Percentiles rank a stretch among this genome's conserved stretches.
These are phyloP conservation scores for Antheraea pernyi DNA, from an alignment of 1,140 invertebrate species.

Conservation along the genomic window DNA sequence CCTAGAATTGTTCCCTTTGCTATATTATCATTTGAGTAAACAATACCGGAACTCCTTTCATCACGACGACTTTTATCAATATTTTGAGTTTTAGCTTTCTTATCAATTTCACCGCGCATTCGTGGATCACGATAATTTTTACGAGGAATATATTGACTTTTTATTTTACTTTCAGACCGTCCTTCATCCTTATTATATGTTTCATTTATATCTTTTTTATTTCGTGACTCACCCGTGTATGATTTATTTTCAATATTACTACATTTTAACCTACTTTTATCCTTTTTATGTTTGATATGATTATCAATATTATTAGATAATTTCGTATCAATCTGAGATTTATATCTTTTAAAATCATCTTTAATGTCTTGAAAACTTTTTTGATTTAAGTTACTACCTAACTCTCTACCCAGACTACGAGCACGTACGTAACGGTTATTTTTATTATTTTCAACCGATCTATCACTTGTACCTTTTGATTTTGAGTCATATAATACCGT, in stretches of 20 bases:
- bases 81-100: conserved; percentile 25
- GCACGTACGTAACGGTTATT: conserved; percentile 46
- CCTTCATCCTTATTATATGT: conserved; percentile 11
- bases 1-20: conserved; percentile 60
- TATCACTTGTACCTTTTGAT: conserved; percentile 4
- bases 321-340: conserved; percentile 27
- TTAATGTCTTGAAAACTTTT: conserved; percentile 58
- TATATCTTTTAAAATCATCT: conserved; percentile 55
- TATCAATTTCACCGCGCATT: conserved; percentile 29
- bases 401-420: conserved; percentile 59
- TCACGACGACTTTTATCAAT: conserved; percentile 25
- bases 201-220: conserved; percentile 27
- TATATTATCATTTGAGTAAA: conserved; percentile 69
- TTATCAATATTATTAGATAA: conserved; percentile 11
- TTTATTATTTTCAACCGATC: conserved; percentile 1
- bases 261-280: background rate
- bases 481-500: conserved; percentile 8
- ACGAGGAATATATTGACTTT: conserved; percentile 30
- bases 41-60: conserved; percentile 50
- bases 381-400: conserved; percentile 23
- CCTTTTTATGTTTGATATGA: background rate
- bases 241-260: background rate
- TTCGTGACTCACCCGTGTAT: conserved; percentile 1
- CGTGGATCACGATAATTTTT: conserved; percentile 47
- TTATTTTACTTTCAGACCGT: conserved; percentile 4